Percentiles rank a stretch among this genome's conserved stretches.
phyloP scores from a whole-genome alignment of 2,888 invertebrate genomes.

The Pedicia rivosa region DNA sequence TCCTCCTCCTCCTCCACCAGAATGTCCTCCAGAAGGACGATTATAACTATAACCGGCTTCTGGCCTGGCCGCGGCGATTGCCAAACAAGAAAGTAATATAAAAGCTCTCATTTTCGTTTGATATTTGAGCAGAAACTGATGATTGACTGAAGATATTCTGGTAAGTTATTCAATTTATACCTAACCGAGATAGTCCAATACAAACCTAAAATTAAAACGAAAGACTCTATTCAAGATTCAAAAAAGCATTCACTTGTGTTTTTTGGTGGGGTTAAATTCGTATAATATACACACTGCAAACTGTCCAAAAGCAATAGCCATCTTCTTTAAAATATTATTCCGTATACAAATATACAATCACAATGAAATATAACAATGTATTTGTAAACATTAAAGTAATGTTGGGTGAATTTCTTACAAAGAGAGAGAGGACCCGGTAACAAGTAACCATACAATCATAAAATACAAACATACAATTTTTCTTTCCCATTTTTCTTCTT shows the following conservation, averaged over 20 bases:
- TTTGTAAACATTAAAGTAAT: too few relatives aligned
- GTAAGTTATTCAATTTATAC: slow-evolving; percentile 32
- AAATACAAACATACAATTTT: too few relatives aligned
- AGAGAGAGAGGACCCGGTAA: too few relatives aligned
- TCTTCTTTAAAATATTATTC: too few relatives aligned
- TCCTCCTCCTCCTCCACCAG: slow-evolving; percentile 30
- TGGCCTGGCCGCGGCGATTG: slow-evolving; percentile 28
- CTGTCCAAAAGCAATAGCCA: too few relatives aligned
- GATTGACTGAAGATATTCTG: slow-evolving; percentile 31
- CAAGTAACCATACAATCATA: too few relatives aligned
- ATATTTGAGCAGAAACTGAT: slow-evolving; percentile 24
- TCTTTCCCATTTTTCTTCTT: too few relatives aligned
- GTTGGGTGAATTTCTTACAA: too few relatives aligned
- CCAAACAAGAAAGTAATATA: slow-evolving; percentile 31
- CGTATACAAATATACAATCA: too few relatives aligned
- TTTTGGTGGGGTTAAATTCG: slow-evolving; percentile 3
- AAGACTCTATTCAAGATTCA: slow-evolving; percentile 3
- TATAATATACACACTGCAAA: too few relatives aligned
- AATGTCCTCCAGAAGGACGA: slow-evolving; percentile 24
- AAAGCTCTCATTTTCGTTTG: slow-evolving; percentile 27
- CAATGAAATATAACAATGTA: too few relatives aligned
- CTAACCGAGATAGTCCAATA: slow-evolving; percentile 16
- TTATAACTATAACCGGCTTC: slow-evolving; percentile 29
- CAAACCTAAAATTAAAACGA: slow-evolving; percentile 3
- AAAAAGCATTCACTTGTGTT: slow-evolving; percentile 1